Evolutionary conservation across 2,113 vertebrate genomes (phyloP), one percentile per base, ranked within the genome.

Genomic region (Entomyzon cyanotis): DNA sequence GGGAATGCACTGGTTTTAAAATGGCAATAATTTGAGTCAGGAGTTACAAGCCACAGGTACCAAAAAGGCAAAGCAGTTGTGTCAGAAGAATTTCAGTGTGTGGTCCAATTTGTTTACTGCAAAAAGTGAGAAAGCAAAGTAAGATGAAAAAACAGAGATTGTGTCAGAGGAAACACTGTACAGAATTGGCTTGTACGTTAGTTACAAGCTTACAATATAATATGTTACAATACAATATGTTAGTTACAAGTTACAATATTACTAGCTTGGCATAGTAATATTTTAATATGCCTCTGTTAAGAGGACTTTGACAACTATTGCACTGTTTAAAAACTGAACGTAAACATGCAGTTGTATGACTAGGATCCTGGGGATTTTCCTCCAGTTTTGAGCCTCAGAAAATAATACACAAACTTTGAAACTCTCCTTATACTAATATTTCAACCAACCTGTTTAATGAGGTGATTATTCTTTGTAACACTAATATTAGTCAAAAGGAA

Each of bases 131-230:
- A 90, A 88, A 47, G 15, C 49, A 62, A 87, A 91, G 19, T 56
- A 71, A 37, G 35, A 71, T 60, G 15, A 25, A 64, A 50, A 93
- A 74, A 10, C 9, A 70, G 70, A 89, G 31, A 27, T 22, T 82
- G 30, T 4, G 9, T 60, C 12, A 63, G 20, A 64, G 44, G 65
- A 82, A 94, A 65, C 23, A 14, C 22, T n/a, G 33, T 58, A 44
- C 14, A 47, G n/a, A 68, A 44, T 49, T 78, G 22, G 8, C 15
- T 75, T 0, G 0, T 71, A 27, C 0, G 0, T 65, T 42, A 71
- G 15, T 47, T 71, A n/a, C n/a, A n/a, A n/a, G n/a, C n/a, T n/a
- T n/a, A n/a, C n/a, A n/a, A n/a, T n/a, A n/a, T n/a, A n/a, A n/a
- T n/a, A n/a, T n/a, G n/a, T n/a, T n/a, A n/a, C n/a, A n/a, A n/a